Evolutionary conservation across 2,888 invertebrate genomes (phyloP), one percentile per base, ranked within the genome.

Genomic region (Listrodromus nycthemerus): DNA sequence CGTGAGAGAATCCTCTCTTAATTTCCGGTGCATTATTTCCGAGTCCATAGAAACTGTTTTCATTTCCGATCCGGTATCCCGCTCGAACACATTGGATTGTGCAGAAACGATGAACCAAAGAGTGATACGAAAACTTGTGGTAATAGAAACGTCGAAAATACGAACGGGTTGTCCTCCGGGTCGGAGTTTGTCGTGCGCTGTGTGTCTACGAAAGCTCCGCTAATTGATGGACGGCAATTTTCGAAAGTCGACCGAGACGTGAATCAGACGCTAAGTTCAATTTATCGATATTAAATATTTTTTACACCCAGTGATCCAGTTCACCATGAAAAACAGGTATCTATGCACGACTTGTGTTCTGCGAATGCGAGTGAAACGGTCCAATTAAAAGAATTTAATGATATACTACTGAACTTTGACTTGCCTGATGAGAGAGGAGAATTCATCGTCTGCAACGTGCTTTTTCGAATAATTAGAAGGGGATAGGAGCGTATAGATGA

Each of bases 21-120:
- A 85, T 85, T 84, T 84, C 84, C 82, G 80, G 82, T 74, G n/a
- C 75, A 80, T 86, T 82, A 82, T 86, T 84, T 76, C 50, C 50
- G 37, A 52, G 33, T 77, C 69, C 69, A 78, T 41, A 41, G 67
- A 50, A 74, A 58, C 70, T 71, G 33, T 74, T 73, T 84, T 84
- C 82, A 86, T 86, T 86, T 86, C 84, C 84, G 69, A 50, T 45
- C 58, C 10, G 45, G 48, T 61, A 52, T 61, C 10, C 70, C 24
- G 41, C 48, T 4, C n/a, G 21, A 45, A 58, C 50, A 13, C 27
- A 30, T 55, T 21, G 4, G 19, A 52, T 21, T 16, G 30, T 21
- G 24, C 27, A 65, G 10, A 16, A 16, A 45, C 16, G 50, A 27
- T 30, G 50, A 71, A 58, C 50, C 30, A n/a, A 13, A 58, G 8